Base-by-base conservation (phyloP, 2,797 vertebrate species). In the Pseudomugil tenellus region DNA sequence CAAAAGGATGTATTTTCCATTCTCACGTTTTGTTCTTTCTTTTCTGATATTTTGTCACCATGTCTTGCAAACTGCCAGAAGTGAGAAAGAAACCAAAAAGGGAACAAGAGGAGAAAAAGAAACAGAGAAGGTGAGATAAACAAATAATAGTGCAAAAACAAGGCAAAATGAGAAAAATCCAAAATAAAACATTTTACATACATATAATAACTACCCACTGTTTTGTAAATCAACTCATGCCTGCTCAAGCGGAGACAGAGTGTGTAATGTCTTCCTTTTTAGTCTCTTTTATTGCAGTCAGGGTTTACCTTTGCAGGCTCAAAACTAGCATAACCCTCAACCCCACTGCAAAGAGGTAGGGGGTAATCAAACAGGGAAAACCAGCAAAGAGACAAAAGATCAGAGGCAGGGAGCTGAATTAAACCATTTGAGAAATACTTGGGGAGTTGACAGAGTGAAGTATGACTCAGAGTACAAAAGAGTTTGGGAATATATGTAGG, bases 41-140 rank as follows among this genome's bases (percentile, higher is more conserved):
- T 95, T 97, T 98, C 94, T 99, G 96, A 95, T 97, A 99, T 90
- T 99, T 99, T 95, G 97, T 95, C 96, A 99, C 97, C 96, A 95
- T 97, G 93, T 98, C 97, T 95, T 99, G 97, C 89, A 99, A 93
- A 95, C 97, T 99, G 95, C 90, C 89, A 74, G 74, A 73, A 79
- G 74, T 83, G 75, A 68, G 61, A 76, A 59, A 80, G 59, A 73
- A 59, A 79, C 60, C 65, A 63, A 74, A 70, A 56, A 67, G 43
- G 70, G 65, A 56, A 58, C 59, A 62, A 49, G 58, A 61, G 61
- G 65, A 57, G 35, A 76, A 74, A 69, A 48, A 85, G 72, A 86
- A 72, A 74, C 53, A 70, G 70, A 80, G 55, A 80, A 77, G 63
- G 76, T 83, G 85, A 86, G 72, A 89, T 53, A 84, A 35, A 80